These are phyloP conservation scores for Nothobranchius kuhntae DNA, from an alignment of 2,113 vertebrate genomes.

Conservation along the genomic window DNA sequence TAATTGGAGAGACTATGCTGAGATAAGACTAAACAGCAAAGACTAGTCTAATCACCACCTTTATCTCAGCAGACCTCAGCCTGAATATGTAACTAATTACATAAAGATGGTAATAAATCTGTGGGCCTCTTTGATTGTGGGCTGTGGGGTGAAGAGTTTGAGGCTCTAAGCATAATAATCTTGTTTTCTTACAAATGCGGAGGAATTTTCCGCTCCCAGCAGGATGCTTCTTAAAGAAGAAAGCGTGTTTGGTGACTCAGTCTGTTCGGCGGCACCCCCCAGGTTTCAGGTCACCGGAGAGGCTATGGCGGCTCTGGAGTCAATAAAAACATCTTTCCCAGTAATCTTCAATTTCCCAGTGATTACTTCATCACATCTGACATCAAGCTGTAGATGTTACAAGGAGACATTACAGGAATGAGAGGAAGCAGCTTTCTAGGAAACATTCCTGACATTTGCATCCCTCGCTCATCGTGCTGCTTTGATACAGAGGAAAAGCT, in stretches of 20 bases:
- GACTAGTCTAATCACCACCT: background rate
- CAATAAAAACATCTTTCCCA: constrained; percentile 5
- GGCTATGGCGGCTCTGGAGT: constrained; percentile 7
- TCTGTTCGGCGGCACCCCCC: constrained; percentile 22
- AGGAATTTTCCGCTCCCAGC: background rate
- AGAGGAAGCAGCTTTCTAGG: background rate
- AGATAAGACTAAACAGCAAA: background rate
- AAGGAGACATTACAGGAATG: background rate
- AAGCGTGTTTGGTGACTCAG: constrained; percentile 31
- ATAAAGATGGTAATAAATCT: constrained; percentile 1
- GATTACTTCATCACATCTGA: constrained; percentile 1
- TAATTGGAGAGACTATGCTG: background rate
- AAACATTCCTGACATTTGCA: background rate
- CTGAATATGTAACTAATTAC: background rate
- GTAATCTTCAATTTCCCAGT: background rate
- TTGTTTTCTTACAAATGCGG: background rate
- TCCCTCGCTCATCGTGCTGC: background rate
- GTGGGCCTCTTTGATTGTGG: background rate
- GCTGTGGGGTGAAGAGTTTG: background rate
- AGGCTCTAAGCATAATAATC: background rate
- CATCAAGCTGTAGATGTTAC: constrained; percentile 13
- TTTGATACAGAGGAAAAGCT: background rate
- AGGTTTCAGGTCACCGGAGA: constrained; percentile 37
- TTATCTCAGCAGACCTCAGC: background rate
- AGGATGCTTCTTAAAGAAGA: constrained; percentile 17